Evolutionary conservation across 2,888 invertebrate genomes (phyloP).

Genomic region (Protophormia terraenovae): DNA sequence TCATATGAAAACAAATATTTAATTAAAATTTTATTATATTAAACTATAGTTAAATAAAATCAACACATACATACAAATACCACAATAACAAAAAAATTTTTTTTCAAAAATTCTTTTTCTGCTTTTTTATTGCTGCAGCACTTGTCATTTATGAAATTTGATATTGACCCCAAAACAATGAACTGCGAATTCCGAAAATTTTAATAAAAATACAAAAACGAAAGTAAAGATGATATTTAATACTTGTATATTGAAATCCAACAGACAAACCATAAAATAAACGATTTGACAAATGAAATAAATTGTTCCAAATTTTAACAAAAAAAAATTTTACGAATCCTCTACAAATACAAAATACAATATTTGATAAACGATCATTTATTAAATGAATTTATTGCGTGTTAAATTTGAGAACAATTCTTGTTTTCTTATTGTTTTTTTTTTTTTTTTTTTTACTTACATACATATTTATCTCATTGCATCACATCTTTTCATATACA

Average conservation of each 20-base stretch:
- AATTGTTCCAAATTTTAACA: slow-evolving; percentile 28
- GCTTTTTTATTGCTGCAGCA: slow-evolving; percentile 15
- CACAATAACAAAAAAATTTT: neutral
- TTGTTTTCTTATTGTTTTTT: neutral
- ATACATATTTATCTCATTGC: neutral
- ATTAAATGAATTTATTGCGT: slow-evolving; percentile 29
- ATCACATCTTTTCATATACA: neutral
- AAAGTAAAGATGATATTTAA: slow-evolving; percentile 43
- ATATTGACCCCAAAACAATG: slow-evolving; percentile 53
- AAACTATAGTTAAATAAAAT: slow-evolving; percentile 1
- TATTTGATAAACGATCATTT: slow-evolving; percentile 25
- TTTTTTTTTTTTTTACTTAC: neutral
- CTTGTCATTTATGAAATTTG: slow-evolving; percentile 38
- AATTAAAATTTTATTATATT: too few relatives aligned
- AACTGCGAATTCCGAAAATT: slow-evolving; percentile 22
- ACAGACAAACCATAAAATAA: neutral
- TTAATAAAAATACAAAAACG: slow-evolving; percentile 30
- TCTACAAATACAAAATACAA: neutral
- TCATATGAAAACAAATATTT: neutral
- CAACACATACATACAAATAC: neutral
- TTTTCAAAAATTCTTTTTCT: neutral
- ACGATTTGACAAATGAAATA: neutral
- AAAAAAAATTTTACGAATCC: neutral
- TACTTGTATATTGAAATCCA: neutral
- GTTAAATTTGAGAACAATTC: slow-evolving; percentile 8